phyloP scores from a whole-genome alignment of 2,888 invertebrate genomes.

The Yponomeuta evonymella region DNA sequence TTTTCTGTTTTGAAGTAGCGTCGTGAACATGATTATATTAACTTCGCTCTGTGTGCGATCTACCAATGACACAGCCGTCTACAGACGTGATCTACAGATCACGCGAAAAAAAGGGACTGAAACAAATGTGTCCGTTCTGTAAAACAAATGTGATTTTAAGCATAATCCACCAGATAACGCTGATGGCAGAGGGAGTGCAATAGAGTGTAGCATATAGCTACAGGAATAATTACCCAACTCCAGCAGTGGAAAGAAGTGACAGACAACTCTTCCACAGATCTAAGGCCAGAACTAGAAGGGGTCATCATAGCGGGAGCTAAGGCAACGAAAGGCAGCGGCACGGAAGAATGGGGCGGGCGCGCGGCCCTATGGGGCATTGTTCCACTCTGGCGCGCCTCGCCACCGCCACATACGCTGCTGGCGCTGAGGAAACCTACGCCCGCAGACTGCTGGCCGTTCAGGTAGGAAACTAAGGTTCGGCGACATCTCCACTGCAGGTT shows the following conservation, averaged over 20 bases:
- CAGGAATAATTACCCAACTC: not conserved
- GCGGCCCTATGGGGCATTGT: conserved; percentile 59
- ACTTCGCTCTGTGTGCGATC: no score
- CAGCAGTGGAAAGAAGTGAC: not conserved
- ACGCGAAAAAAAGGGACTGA: no score
- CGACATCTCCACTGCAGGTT: not conserved
- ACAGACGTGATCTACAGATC: no score
- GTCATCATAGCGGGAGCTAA: conserved; percentile 32
- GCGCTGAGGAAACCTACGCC: conserved; percentile 51
- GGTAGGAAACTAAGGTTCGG: conserved; percentile 29
- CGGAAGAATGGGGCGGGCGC: conserved; percentile 51
- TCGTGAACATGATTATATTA: no score
- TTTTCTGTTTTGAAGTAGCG: no score
- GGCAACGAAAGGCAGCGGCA: conserved; percentile 43
- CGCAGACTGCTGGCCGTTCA: conserved; percentile 66
- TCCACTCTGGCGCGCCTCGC: conserved; percentile 54
- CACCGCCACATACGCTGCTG: conserved; percentile 55
- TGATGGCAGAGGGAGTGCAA: no score
- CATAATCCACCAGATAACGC: no score
- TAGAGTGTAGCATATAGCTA: not conserved
- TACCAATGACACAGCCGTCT: no score
- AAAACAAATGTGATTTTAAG: no score
- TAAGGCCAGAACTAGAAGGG: not conserved
- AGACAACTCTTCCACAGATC: not conserved
- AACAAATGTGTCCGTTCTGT: no score